These are phyloP conservation scores for Erpetoichthys calabaricus DNA, from an alignment of 2,797 vertebrate species.

Conservation along the genomic window DNA sequence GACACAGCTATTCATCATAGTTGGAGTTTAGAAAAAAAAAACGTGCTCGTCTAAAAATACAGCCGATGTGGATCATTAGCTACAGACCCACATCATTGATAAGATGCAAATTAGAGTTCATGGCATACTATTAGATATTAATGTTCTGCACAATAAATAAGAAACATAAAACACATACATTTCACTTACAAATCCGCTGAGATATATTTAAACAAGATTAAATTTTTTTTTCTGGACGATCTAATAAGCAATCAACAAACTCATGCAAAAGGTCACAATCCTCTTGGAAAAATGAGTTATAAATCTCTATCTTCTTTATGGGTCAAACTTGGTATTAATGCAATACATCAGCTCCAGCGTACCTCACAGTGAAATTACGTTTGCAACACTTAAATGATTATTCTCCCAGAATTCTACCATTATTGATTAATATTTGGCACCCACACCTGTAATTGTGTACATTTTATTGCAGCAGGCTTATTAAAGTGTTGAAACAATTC, in stretches of 20 bases:
- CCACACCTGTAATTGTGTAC: too few relatives aligned
- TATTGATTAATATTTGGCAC: too few relatives aligned
- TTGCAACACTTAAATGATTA: too few relatives aligned
- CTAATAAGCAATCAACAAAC: not conserved
- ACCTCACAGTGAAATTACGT: too few relatives aligned
- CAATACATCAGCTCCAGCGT: too few relatives aligned
- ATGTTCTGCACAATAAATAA: conserved; percentile 2
- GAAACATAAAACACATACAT: not conserved
- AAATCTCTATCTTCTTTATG: not conserved
- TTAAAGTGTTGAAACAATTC: too few relatives aligned
- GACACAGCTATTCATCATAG: conserved; percentile 5
- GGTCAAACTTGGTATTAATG: not conserved
- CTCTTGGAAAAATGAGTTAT: too few relatives aligned
- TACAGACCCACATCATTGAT: not conserved
- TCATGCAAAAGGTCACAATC: not conserved
- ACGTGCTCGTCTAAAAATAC: conserved; percentile 1
- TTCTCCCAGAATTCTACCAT: too few relatives aligned
- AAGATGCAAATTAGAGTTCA: conserved; percentile 2
- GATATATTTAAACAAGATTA: not conserved
- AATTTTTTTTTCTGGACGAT: not conserved
- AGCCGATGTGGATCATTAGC: conserved; percentile 2
- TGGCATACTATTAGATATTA: conserved; percentile 1
- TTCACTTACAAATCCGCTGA: not conserved
- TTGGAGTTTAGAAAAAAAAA: not conserved
- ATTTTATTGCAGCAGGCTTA: too few relatives aligned